Evolutionary conservation across 2,888 invertebrate species (phyloP).

Genomic region (Cosmopolites sordidus): DNA sequence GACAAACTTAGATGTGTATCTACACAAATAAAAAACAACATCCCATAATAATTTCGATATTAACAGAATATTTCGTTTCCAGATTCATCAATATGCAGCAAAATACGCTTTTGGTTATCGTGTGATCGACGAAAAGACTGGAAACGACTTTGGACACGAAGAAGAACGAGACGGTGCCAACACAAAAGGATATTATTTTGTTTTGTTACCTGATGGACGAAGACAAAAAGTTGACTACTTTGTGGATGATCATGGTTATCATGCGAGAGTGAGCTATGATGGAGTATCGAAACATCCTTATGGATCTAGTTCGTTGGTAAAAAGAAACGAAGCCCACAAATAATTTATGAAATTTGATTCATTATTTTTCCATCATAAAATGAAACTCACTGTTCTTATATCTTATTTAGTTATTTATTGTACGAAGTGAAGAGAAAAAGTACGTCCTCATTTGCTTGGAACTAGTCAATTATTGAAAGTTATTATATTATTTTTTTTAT

Average conservation of each 20-base stretch:
- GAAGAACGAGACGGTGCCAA: conserved; percentile 65
- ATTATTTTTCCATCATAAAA: too few species aligned
- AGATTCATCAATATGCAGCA: conserved; percentile 43
- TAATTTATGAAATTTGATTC: too few species aligned
- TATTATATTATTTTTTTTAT: too few species aligned
- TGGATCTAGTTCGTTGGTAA: not conserved
- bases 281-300: conserved; percentile 31
- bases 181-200: conserved; percentile 71
- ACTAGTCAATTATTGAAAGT: too few species aligned
- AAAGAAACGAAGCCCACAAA: too few species aligned
- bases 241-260: conserved; percentile 72
- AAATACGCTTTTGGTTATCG: conserved; percentile 61
- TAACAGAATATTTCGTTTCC: conserved; percentile 21
- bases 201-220: conserved; percentile 73
- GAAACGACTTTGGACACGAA: conserved; percentile 73
- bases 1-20: too few species aligned
- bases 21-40: too few species aligned
- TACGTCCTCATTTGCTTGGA: too few species aligned
- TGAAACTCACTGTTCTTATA: too few species aligned
- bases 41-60: too few species aligned
- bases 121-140: conserved; percentile 65
- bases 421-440: too few species aligned
- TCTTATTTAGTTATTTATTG: too few species aligned
- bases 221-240: conserved; percentile 73
- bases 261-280: conserved; percentile 70